Percentiles rank a stretch among this genome's conserved stretches.
phyloP scores from a whole-genome alignment of 2,797 vertebrate genomes.

The Propithecus perrieri region DNA sequence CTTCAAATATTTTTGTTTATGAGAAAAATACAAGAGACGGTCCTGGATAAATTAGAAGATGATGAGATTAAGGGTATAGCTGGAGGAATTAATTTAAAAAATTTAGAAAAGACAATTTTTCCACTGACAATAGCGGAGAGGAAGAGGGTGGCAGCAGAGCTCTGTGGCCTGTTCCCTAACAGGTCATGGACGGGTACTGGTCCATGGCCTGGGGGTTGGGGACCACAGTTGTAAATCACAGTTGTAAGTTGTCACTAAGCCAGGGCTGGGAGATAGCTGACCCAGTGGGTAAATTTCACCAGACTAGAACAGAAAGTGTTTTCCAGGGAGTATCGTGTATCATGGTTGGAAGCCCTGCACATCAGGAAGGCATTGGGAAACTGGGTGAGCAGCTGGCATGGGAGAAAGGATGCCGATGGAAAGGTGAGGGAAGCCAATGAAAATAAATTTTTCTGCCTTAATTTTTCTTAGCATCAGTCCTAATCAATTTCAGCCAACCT shows the following conservation, averaged over 20 bases:
- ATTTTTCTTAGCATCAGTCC: slow-evolving; percentile 10
- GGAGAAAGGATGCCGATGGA: not conserved
- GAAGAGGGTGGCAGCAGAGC: too few species aligned
- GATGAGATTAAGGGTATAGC: not conserved
- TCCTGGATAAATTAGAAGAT: not conserved
- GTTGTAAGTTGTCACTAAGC: not conserved
- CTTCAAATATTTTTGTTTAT: slow-evolving; percentile 3
- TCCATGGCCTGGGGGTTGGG: too few species aligned
- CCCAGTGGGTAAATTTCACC: not conserved
- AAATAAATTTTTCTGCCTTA: slow-evolving; percentile 18
- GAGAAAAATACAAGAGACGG: not conserved
- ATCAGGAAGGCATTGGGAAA: not conserved
- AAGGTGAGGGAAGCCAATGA: not conserved
- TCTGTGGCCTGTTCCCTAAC: too few species aligned
- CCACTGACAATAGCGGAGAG: too few species aligned
- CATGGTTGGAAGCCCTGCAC: not conserved
- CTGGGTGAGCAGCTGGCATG: not conserved
- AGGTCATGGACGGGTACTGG: too few species aligned
- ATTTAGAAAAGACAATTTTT: not conserved
- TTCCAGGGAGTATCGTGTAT: not conserved
- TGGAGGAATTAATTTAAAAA: slow-evolving; percentile 25
- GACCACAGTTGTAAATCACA: not conserved
- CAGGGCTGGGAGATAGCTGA: not conserved
- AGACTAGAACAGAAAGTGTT: not conserved
- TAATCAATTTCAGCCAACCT: slow-evolving; percentile 33